Base-by-base conservation (phyloP, 37 sponge, comb jelly and placozoan genomes). In the Diacarnus erythraeanus region DNA sequence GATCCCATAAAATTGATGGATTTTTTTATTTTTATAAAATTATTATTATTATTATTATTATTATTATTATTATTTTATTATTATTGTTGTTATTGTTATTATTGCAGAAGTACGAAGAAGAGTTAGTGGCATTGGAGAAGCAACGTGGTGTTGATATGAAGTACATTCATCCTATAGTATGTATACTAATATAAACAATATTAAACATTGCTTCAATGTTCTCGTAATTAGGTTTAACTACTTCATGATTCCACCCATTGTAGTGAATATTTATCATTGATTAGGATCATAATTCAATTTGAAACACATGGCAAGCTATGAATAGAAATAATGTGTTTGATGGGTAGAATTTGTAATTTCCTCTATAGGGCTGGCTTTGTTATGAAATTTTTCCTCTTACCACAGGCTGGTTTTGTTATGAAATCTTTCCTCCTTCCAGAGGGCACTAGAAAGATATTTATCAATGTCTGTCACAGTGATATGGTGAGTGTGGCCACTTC, bases 61-160 rank as follows among this genome's bases (percentile, higher is more conserved):
- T 42, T 59, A 38, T 43, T n/a, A 41, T 17, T 27, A 42, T 8
- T 40, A 22, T 2, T 21, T 1, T 42, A 20, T 2, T 71, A 2
- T 25, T 59, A 29, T 27, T 25, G 12, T 54, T 54, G 18, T 21
- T 18, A 54, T 12, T 47, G 12, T 47, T 47, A 15, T 12, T 15
- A 36, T 22, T 36, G 38, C n/a, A 92, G 87, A 57, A 67, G 30
- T 97, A 97, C 82, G 97, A 97, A 58, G 92, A 93, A 44, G 92
- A 97, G 57, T 72, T 97, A 21, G 74, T 87, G 4, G 73, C 80
- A 68, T 71, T 97, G 85, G 97, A 97, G 76, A 78, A 70, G 64
- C 80, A 88, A 54, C 70, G 97, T 33, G 97, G 97, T 42, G 86
- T 82, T 22, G 91, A 97, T 77, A 80, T 93, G 59, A 93, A 90